Evolutionary conservation across 1,140 invertebrate genomes (phyloP).

Genomic region (Drosophila grimshawi): DNA sequence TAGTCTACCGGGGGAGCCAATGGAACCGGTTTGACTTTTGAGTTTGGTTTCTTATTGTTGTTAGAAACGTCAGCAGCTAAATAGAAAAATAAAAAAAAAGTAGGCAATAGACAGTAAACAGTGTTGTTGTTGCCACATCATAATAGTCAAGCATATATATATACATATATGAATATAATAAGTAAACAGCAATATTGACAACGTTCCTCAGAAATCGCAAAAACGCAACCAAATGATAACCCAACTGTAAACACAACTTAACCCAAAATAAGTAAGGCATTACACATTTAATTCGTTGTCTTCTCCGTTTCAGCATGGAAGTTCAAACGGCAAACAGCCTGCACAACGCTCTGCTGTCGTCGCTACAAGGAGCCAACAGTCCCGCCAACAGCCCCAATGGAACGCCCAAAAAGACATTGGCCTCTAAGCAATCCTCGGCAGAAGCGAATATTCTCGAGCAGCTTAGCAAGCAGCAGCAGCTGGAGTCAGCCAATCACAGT

Average conservation of each 20-base stretch:
- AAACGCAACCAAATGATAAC: neutral
- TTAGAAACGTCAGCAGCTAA: slow-evolving; percentile 21
- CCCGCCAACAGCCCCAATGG: slow-evolving; percentile 21
- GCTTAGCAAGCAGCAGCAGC: slow-evolving; percentile 32
- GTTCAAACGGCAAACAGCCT: slow-evolving; percentile 64
- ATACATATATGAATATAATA: neutral
- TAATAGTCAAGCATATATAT: neutral
- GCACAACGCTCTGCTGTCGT: slow-evolving; percentile 61
- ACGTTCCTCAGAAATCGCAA: neutral
- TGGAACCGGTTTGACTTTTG: slow-evolving; percentile 27
- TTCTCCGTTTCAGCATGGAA: slow-evolving; percentile 66
- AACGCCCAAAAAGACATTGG: slow-evolving; percentile 35
- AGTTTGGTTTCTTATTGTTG: slow-evolving; percentile 11
- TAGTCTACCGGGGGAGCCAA: slow-evolving; percentile 34
- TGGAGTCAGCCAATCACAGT: slow-evolving; percentile 9
- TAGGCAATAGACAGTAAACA: slow-evolving; percentile 4
- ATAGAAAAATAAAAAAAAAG: neutral
- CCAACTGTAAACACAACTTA: neutral
- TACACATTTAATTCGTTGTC: neutral
- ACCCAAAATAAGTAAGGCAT: neutral
- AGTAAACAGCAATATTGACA: neutral
- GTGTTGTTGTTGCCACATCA: slow-evolving; percentile 16
- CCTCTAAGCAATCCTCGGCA: slow-evolving; percentile 29
- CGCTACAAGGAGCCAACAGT: slow-evolving; percentile 40
- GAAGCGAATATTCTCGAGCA: slow-evolving; percentile 46